Conservation (phyloP, 2,113 vertebrate species). For the Stegastes partitus region DNA sequence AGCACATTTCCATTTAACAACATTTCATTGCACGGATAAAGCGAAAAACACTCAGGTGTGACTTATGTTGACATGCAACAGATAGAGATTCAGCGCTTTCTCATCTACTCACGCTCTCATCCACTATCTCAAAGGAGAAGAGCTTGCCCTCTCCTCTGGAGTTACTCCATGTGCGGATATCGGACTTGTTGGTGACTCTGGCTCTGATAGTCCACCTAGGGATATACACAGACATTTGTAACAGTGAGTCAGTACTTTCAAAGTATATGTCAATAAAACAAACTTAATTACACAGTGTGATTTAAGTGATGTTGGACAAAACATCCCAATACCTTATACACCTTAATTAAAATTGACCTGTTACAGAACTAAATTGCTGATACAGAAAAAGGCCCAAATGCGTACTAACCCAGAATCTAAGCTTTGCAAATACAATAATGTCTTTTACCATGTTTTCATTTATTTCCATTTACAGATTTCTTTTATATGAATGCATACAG, state of each 20-base stretch:
- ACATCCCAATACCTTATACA: neutral
- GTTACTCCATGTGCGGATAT: constrained; percentile 95
- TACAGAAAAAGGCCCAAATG: neutral
- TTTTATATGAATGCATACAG: neutral
- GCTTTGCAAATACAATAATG: neutral
- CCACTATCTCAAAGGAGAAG: constrained; percentile 93
- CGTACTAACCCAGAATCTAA: neutral
- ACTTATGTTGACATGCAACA: constrained; percentile 22
- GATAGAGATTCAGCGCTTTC: constrained; percentile 12
- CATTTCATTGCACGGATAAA: constrained; percentile 9
- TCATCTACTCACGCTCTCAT: constrained; percentile 92
- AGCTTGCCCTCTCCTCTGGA: constrained; percentile 95
- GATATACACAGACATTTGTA: neutral
- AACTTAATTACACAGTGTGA: neutral
- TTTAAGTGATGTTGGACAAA: neutral
- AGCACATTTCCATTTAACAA: constrained; percentile 35
- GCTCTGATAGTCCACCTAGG: constrained; percentile 95
- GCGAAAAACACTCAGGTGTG: constrained; percentile 32
- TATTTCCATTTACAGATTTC: neutral
- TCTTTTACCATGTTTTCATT: neutral
- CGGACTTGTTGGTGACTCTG: constrained; percentile 93
- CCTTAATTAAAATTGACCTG: neutral
- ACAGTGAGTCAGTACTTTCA: neutral
- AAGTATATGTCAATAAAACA: constrained; percentile 1
- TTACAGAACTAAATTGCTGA: neutral